Percentiles rank a stretch among this genome's conserved stretches.
These are phyloP conservation scores for Trichacis sp. DNA, from an alignment of 2,888 invertebrate species.

Conservation along the genomic window DNA sequence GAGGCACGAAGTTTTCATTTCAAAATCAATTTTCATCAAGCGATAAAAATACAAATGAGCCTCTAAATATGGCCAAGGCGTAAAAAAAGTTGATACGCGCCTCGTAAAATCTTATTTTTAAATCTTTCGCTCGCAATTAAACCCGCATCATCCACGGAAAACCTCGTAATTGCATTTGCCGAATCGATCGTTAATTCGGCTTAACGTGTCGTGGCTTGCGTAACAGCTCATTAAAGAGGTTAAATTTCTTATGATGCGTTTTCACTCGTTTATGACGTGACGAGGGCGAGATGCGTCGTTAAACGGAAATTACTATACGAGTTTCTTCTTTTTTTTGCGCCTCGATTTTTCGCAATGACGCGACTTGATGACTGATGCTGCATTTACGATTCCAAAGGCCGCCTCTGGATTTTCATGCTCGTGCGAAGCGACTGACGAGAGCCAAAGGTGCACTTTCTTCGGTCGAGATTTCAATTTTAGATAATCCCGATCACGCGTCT, in stretches of 20 bases:
- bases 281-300: constrained; percentile 9
- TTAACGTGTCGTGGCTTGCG: constrained; percentile 28
- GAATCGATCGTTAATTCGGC: constrained; percentile 46
- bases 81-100: constrained; percentile 34
- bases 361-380: neutral
- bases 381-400: neutral
- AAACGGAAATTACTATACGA: constrained; percentile 11
- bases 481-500: constrained; percentile 12
- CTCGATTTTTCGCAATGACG: neutral
- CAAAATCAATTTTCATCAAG: constrained; percentile 1
- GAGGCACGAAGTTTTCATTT: neutral
- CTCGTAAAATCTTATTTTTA: constrained; percentile 45
- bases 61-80: constrained; percentile 28
- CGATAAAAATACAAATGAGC: constrained; percentile 12
- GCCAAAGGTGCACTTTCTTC: constrained; percentile 13
- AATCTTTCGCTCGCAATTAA: constrained; percentile 33
- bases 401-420: neutral
- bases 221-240: constrained; percentile 25
- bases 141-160: constrained; percentile 35
- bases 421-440: neutral
- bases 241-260: constrained; percentile 16
- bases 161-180: constrained; percentile 46
- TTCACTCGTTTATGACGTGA: constrained; percentile 4
- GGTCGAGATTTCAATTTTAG: constrained; percentile 37
- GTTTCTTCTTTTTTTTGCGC: neutral